Base-by-base conservation (phyloP, 2,888 invertebrate genomes). In the Volucella inanis region DNA sequence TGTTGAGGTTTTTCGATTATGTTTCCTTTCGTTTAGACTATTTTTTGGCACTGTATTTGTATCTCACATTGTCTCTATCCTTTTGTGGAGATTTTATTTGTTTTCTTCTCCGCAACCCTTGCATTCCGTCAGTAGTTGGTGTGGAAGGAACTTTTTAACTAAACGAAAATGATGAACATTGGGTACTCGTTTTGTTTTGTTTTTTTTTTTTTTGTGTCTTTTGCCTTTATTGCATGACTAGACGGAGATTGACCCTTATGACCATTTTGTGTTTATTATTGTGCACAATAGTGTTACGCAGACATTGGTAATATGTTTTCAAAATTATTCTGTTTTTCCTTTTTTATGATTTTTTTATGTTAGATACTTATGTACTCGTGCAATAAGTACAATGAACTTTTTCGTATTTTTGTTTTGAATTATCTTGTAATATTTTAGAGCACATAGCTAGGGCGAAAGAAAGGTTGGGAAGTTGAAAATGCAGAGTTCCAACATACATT, bases 111-210 rank as follows among this genome's bases (percentile, higher is more conserved):
- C 61, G 45, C 43, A 18, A 41, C 11, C 72, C 55, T 11, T 65
- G 10, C 45, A 31, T 31, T 31, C 47, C 22, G n/a, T 50, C 43
- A 81, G 68, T 81, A 85, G 71, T 81, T 81, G 57, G 67, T 62
- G 61, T 62, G 65, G 64, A 68, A 41, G 70, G n/a, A 76, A 61
- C 49, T 81, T 76, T 75, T 54, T 76, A 62, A 47, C 39, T 9
- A 45, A 71, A 72, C 62, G 47, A 55, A 72, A 81, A 77, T 85
- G 85, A 85, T 85, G 81, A 81, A 85, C 85, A 85, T 81, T 52
- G 81, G 81, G 77, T 31, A 31, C 31, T 31, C 68, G 67, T 59
- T 68, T 67, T 76, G 62, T 72, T 64, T 67, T 81, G 52, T 67
- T 81, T 61, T 61, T 76, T 85, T 76, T 55, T 67, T 22, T 54